Base-by-base conservation (phyloP, 2,113 vertebrate genomes). In the Megaleporinus macrocephalus region DNA sequence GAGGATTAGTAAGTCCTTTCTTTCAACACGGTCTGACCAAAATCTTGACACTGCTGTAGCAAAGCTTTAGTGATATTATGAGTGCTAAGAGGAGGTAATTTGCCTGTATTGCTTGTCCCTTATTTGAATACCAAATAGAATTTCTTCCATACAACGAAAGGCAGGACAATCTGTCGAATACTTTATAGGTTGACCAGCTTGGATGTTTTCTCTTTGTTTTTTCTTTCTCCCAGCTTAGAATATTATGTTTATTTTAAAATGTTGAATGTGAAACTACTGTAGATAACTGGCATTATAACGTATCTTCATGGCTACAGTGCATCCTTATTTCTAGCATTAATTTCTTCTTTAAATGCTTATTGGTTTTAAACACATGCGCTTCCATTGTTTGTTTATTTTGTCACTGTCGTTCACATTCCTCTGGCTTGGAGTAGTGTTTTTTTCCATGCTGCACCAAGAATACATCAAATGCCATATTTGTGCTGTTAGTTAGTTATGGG, bases 41-140 rank as follows among this genome's bases (percentile, higher is more conserved):
- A 73, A 51, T 26, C 12, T 36, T 26, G 2, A 24, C 20, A 65
- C 51, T 66, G 47, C 47, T 74, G 22, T 74, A 41, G 66, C 20
- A 26, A 44, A n/a, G 66, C 66, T 68, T 55, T 55, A 55, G 53
- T 55, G 20, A 55, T 4, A 7, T 22, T 61, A n/a, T 61, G 57
- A 26, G 10, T 61, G 57, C 4, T 11, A 24, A 44, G 62, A 1
- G 5, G 20, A 68, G 66, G n/a, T 24, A 11, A 24, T 70, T 70
- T 70, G 22, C 33, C 66, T 44, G 18, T 70, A 44, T 24, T 44
- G 9, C 66, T 44, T 44, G 36, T 20, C 66, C 41, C 3, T 68
- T 44, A 70, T 70, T 70, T 70, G 41, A 70, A 70, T 44, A 70
- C 22, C 66, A 70, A 44, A 44, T 70, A 70, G 22, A 80, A 72